phyloP scores from a whole-genome alignment of 1,140 invertebrate species.

The Whitmania pigra region DNA sequence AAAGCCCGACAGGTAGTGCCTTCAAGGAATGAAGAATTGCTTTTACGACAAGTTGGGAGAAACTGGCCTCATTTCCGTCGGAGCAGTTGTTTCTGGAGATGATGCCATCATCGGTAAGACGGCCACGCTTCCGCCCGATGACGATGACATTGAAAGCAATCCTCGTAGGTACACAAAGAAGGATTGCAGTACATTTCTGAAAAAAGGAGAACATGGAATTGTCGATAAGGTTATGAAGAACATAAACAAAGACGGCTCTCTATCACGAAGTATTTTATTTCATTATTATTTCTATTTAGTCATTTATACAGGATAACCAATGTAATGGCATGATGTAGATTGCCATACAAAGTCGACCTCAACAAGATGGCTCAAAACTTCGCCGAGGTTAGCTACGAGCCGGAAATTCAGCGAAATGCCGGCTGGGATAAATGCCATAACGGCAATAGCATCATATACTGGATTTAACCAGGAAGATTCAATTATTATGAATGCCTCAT shows the following conservation, averaged over 20 bases:
- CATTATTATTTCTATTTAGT: no score
- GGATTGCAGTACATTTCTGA: constrained; percentile 89
- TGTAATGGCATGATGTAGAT: no score
- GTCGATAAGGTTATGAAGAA: constrained; percentile 92
- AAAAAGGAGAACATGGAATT: constrained; percentile 94
- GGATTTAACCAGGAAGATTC: constrained; percentile 99
- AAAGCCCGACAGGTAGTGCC: constrained; percentile 70
- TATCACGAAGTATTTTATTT: no score
- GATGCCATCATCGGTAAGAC: constrained; percentile 99
- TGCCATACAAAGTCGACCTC: no score
- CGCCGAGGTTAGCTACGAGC: no score
- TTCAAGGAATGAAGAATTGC: constrained; percentile 81
- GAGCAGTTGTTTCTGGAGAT: constrained; percentile 91
- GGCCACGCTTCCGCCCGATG: constrained; percentile 73
- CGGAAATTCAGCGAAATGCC: no score
- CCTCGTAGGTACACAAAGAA: constrained; percentile 56
- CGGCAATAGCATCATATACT: constrained; percentile 94
- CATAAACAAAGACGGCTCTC: no score
- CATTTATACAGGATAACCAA: no score
- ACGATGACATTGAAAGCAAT: not conserved
- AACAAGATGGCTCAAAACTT: no score
- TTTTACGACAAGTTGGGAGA: constrained; percentile 97
- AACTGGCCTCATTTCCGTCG: constrained; percentile 94
- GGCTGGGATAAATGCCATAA: no score
- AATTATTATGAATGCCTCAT: constrained; percentile 92